Percentiles rank a stretch among this genome's conserved stretches.
Conservation (phyloP, 2,113 vertebrate species). For the Datnioides undecimradiatus region DNA sequence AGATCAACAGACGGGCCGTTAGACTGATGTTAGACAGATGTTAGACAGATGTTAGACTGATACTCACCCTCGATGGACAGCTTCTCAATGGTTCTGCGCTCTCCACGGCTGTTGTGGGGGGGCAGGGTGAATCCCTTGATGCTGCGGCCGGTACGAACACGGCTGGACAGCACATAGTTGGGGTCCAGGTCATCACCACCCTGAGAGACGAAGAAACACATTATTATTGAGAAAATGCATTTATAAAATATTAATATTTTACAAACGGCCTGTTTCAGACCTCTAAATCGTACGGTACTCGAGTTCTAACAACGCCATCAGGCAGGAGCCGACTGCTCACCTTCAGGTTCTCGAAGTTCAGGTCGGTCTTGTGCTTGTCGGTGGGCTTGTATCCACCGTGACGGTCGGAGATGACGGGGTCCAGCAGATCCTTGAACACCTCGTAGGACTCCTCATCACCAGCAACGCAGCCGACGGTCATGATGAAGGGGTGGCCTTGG, state of each 20-base stretch:
- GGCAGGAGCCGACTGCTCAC: conserved; percentile 60
- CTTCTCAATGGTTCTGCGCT: conserved; percentile 90
- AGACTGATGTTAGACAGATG: too few species aligned
- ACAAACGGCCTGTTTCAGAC: too few species aligned
- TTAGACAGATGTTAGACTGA: too few species aligned
- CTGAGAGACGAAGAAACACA: conserved; percentile 60
- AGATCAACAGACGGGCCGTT: neutral
- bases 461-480: conserved; percentile 94
- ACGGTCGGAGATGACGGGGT: conserved; percentile 93
- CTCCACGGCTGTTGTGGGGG: conserved; percentile 93
- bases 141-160: conserved; percentile 93
- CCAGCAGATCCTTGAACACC: conserved; percentile 91
- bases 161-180: conserved; percentile 92
- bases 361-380: conserved; percentile 94
- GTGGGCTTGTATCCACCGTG: conserved; percentile 93
- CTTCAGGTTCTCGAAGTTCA: conserved; percentile 96
- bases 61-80: conserved; percentile 89
- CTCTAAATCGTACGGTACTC: too few species aligned
- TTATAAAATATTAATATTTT: too few species aligned
- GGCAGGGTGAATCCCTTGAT: conserved; percentile 95
- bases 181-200: conserved; percentile 94
- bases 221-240: neutral
- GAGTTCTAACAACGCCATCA: neutral
- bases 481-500: conserved; percentile 94
- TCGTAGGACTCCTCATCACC: conserved; percentile 93